A percentile compares a stretch with the other conserved stretches of the same genome.
phyloP scores from a whole-genome alignment of 1,140 invertebrate genomes.

The Pachypeltis micranthus region DNA sequence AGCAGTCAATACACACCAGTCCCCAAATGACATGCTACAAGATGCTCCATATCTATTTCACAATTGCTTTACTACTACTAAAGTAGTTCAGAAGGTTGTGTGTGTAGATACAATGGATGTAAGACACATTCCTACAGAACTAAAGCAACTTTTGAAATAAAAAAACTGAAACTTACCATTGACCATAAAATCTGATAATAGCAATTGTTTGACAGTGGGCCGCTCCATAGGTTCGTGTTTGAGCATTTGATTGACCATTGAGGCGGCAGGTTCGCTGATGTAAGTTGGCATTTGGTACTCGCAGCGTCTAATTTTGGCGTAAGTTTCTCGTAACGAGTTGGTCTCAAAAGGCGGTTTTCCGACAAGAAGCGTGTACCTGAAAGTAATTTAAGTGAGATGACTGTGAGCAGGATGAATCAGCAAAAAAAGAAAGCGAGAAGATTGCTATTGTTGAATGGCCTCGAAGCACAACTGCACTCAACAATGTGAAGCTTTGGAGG shows the following conservation, averaged over 20 bases:
- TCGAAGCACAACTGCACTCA: background rate
- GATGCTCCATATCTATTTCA: too few relatives aligned
- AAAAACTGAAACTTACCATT: conserved; percentile 33
- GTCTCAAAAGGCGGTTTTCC: conserved; percentile 96
- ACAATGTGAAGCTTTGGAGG: too few relatives aligned
- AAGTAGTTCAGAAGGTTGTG: too few relatives aligned
- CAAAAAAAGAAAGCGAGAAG: background rate
- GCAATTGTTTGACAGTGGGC: conserved; percentile 61
- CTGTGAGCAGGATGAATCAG: background rate
- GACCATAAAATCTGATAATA: conserved; percentile 61
- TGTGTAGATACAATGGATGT: too few relatives aligned
- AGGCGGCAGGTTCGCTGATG: conserved; percentile 55
- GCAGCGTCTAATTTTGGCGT: conserved; percentile 82
- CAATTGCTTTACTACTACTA: too few relatives aligned
- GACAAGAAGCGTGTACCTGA: conserved; percentile 75
- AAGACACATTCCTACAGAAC: too few relatives aligned
- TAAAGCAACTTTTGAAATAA: too few relatives aligned
- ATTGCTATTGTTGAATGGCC: background rate
- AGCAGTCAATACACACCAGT: too few relatives aligned
- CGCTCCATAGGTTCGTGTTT: conserved; percentile 68
- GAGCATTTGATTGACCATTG: conserved; percentile 73
- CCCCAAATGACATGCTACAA: too few relatives aligned
- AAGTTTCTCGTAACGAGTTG: conserved; percentile 74
- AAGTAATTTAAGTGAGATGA: too few relatives aligned
- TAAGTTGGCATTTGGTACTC: conserved; percentile 73